These are phyloP conservation scores for Crenuchus spilurus DNA, from an alignment of 2,797 vertebrate genomes.

Conservation along the genomic window DNA sequence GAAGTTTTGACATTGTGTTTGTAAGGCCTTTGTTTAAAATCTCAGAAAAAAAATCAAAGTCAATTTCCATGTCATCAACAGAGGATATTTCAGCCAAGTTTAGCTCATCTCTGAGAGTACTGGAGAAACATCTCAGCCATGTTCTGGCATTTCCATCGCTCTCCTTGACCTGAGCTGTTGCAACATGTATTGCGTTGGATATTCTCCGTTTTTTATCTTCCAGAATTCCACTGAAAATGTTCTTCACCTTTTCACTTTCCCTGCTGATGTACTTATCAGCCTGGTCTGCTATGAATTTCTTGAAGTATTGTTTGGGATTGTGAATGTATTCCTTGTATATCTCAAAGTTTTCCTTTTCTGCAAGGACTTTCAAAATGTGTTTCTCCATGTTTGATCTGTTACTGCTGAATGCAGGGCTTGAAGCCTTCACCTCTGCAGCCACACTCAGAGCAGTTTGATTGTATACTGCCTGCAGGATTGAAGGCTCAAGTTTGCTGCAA, in stretches of 20 bases:
- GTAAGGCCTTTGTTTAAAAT: no score
- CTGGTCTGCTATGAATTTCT: constrained; percentile 31
- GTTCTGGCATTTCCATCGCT: constrained; percentile 38
- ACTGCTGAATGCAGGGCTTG: constrained; percentile 52
- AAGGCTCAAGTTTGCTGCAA: constrained; percentile 60
- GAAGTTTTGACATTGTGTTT: no score
- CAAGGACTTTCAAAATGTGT: constrained; percentile 65
- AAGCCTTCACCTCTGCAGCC: constrained; percentile 48
- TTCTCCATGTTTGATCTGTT: constrained; percentile 66
- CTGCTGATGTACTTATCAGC: constrained; percentile 29
- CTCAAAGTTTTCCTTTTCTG: constrained; percentile 64
- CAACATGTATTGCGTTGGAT: constrained; percentile 42
- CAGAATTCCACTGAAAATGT: constrained; percentile 45
- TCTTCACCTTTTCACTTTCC: constrained; percentile 27
- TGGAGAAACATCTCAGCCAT: constrained; percentile 63
- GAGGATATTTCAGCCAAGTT: constrained; percentile 43
- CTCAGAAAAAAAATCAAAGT: no score
- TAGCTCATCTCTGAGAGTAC: constrained; percentile 27
- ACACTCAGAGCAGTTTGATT: constrained; percentile 49
- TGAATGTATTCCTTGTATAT: constrained; percentile 57
- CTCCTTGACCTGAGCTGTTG: constrained; percentile 52
- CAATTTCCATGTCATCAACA: constrained; percentile 27
- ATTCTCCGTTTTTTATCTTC: constrained; percentile 44
- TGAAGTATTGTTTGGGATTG: constrained; percentile 17
- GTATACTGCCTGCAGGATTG: constrained; percentile 28